Percentiles rank a stretch among this genome's conserved stretches.
phyloP scores from a whole-genome alignment of 2,113 vertebrate species.

The Scytalopus superciliaris region DNA sequence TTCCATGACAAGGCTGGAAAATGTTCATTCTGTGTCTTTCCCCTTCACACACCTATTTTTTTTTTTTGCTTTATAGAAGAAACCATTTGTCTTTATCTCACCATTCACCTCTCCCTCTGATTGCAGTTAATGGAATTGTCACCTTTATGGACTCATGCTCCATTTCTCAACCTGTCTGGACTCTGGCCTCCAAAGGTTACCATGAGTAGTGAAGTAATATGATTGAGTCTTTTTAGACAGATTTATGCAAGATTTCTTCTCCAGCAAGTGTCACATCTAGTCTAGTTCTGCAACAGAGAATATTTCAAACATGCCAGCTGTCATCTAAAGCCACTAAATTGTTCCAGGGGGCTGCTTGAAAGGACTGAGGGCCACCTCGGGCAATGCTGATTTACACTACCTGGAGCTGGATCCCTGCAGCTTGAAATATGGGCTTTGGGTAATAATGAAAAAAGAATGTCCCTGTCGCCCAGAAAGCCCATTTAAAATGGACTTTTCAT shows the following conservation, averaged over 20 bases:
- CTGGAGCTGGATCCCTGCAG: not conserved
- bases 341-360: constrained; percentile 15
- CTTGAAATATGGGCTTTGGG: constrained; percentile 14
- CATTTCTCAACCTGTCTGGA: constrained; percentile 77
- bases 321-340: constrained; percentile 67
- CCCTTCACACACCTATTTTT: constrained; percentile 27
- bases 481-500: constrained; percentile 34
- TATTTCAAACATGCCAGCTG: constrained; percentile 73
- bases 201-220: constrained; percentile 78
- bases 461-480: not conserved
- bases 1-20: not conserved
- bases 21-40: constrained; percentile 13
- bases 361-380: constrained; percentile 18
- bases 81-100: constrained; percentile 65
- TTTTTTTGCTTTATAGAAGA: constrained; percentile 40
- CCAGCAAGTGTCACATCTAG: constrained; percentile 63
- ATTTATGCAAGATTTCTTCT: constrained; percentile 73
- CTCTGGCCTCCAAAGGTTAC: constrained; percentile 75
- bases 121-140: constrained; percentile 76
- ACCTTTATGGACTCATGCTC: constrained; percentile 71
- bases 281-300: constrained; percentile 50
- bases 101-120: constrained; percentile 69
- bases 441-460: not conserved
- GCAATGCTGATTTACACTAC: constrained; percentile 49
- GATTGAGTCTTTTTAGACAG: constrained; percentile 75